Percentiles rank a stretch among this genome's conserved stretches.
These are phyloP conservation scores for Phyllotreta striolata DNA, from an alignment of 2,888 invertebrate species.

Conservation along the genomic window DNA sequence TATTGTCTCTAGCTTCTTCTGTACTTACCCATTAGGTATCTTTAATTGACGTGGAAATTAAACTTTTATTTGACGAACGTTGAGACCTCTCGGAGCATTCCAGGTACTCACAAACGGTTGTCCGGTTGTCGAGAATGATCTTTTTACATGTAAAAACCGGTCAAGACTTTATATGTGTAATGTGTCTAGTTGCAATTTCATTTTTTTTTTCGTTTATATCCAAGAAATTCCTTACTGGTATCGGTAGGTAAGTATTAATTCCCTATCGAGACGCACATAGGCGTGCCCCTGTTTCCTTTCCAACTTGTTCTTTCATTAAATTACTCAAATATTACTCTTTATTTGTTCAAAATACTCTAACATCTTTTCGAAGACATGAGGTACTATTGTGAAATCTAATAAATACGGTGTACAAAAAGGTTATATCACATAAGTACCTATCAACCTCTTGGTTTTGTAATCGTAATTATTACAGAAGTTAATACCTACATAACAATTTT, in stretches of 20 bases:
- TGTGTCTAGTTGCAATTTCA: conserved; percentile 26
- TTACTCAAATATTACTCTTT: no score
- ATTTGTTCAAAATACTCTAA: no score
- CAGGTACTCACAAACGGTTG: conserved; percentile 18
- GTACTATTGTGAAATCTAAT: no score
- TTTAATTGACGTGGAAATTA: neutral
- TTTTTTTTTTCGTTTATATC: conserved; percentile 19
- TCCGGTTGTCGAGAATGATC: conserved; percentile 27
- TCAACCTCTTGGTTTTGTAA: no score
- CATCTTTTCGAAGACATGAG: no score
- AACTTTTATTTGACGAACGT: conserved; percentile 15
- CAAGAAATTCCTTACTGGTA: conserved; percentile 25
- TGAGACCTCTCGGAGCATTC: conserved; percentile 19
- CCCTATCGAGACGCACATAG: conserved; percentile 1
- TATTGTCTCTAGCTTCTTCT: no score
- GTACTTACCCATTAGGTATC: no score
- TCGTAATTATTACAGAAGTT: no score
- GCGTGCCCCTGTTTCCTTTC: neutral
- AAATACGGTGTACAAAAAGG: no score
- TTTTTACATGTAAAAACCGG: conserved; percentile 30
- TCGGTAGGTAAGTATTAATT: conserved; percentile 15
- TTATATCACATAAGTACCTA: no score
- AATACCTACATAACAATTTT: no score
- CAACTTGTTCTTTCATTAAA: no score
- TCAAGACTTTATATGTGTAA: conserved; percentile 30